Base-by-base conservation (phyloP, 2,797 vertebrate genomes). In the Oophaga sylvatica region DNA sequence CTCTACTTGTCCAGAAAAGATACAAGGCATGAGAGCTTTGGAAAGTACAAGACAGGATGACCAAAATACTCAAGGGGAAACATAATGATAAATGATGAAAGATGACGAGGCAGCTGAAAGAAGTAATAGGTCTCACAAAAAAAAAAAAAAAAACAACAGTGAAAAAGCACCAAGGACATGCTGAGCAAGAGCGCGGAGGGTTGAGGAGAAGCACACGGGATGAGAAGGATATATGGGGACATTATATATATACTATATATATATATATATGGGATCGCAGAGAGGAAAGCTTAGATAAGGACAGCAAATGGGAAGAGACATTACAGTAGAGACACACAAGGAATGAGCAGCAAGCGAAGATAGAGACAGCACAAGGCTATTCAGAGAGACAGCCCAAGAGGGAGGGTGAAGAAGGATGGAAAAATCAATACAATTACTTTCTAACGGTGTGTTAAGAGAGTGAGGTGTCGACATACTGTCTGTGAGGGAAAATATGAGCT, bases 361-460 rank as follows among this genome's bases (percentile, higher is more conserved):
- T 57, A 71, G 85, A 81, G 85, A 81, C 81, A 83, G 71, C 41
- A 77, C 56, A 77, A 86, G 77, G 83, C 82, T 70, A 68, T 77
- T 80, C 83, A 60, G 71, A 83, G 60, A 87, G 80, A 82, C 70
- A 87, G 71, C 79, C 56, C 15, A 67, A 91, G 86, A 53, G 91
- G 91, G 87, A 87, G 86, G 89, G 90, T 84, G 90, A 94, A 94
- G 94, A 94, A 93, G 93, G 92, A 94, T 94, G 92, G 94, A 91
- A 94, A 94, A 94, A 94, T 94, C 94, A 93, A 94, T 94, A 91
- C 93, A 93, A 94, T 93, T 91, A 93, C 92, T 92, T 92, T 92
- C 92, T 93, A 93, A 92, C 92, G 87, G 92, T 93, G 93, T 92
- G 91, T 91, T 90, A 93, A 93, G 91, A 92, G 92, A 93, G 90